Percentiles rank a stretch among this genome's conserved stretches.
phyloP scores from a whole-genome alignment of 2,888 invertebrate genomes.

The Alsophila aescularia region DNA sequence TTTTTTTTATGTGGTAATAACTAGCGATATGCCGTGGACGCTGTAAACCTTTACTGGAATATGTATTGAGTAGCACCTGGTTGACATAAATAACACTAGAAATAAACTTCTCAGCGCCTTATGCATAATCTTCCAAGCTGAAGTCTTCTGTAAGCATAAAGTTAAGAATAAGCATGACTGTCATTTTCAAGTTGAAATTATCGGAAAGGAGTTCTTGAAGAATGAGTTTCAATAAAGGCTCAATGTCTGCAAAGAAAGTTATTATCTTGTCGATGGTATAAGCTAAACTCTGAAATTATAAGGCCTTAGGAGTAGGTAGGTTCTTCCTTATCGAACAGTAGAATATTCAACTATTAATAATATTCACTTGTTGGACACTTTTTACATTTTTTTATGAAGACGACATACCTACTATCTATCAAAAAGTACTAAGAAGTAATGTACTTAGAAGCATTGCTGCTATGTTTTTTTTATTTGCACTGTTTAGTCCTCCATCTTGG shows the following conservation, averaged over 20 bases:
- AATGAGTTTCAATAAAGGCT: slow-evolving; percentile 3
- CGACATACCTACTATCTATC: no score
- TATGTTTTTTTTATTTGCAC: no score
- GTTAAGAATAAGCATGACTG: slow-evolving; percentile 8
- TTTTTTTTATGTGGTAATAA: slow-evolving; percentile 34
- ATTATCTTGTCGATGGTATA: background rate
- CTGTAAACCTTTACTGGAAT: background rate
- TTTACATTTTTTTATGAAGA: no score
- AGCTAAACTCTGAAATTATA: background rate
- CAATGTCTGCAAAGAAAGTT: background rate
- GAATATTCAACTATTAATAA: no score
- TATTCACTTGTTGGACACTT: no score
- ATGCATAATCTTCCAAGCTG: background rate
- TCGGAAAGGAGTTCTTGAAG: background rate
- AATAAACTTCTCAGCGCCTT: background rate
- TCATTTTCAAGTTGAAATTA: slow-evolving; percentile 4
- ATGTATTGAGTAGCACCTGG: background rate
- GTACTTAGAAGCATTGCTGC: no score
- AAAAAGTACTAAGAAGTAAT: no score
- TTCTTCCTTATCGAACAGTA: no score
- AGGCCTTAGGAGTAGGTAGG: background rate
- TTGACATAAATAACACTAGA: background rate
- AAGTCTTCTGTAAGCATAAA: background rate
- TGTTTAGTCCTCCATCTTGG: no score
- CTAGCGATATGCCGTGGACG: background rate